phyloP scores from a whole-genome alignment of 2,888 invertebrate genomes.

The Philopedon plagiatum region DNA sequence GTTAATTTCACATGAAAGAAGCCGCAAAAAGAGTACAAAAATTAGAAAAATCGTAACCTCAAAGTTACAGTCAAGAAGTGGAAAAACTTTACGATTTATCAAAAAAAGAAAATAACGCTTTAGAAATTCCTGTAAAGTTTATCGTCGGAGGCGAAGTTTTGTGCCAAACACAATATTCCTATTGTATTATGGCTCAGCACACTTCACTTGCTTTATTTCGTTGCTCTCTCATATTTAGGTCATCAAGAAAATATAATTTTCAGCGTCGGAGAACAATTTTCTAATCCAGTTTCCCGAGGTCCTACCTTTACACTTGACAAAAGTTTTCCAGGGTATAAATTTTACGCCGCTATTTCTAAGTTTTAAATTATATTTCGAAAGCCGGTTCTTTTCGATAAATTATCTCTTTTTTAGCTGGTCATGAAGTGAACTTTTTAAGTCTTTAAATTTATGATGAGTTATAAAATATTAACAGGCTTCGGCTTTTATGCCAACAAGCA shows the following conservation, averaged over 20 bases:
- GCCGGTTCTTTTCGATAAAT: conserved; percentile 22
- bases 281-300: conserved; percentile 46
- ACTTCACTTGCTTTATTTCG: conserved; percentile 48
- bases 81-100: conserved; percentile 42
- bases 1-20: conserved; percentile 34
- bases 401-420: conserved; percentile 23
- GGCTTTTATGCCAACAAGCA: too few relatives aligned
- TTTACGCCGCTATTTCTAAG: conserved; percentile 37
- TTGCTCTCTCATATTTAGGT: conserved; percentile 49
- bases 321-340: conserved; percentile 45
- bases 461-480: background rate
- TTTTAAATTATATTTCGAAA: conserved; percentile 39
- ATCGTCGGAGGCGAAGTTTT: conserved; percentile 46
- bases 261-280: conserved; percentile 54
- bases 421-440: conserved; percentile 6
- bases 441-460: background rate
- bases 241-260: conserved; percentile 57
- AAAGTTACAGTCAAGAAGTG: conserved; percentile 31
- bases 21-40: conserved; percentile 15
- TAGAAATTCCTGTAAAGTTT: conserved; percentile 40
- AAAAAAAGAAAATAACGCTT: conserved; percentile 35
- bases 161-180: conserved; percentile 50
- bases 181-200: conserved; percentile 45
- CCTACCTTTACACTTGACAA: conserved; percentile 47
- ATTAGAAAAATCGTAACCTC: conserved; percentile 25